A percentile compares a stretch with the other conserved stretches of the same genome.
Evolutionary conservation across 1,140 invertebrate species (phyloP).

Genomic region (Bombus soroeensis): DNA sequence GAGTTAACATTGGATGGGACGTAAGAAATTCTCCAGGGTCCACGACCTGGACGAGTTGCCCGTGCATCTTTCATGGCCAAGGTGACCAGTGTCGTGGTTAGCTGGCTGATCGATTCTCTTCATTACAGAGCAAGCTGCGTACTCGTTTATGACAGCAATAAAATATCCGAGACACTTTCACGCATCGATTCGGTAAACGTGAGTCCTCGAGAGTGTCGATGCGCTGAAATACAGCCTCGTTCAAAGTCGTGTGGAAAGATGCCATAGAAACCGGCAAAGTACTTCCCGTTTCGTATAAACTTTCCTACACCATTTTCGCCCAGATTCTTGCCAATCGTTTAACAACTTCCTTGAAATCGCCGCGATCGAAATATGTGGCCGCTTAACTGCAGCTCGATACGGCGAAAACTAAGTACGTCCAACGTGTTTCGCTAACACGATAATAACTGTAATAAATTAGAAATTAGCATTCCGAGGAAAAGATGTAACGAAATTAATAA

Average conservation of each 20-base stretch:
- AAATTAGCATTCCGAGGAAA: neutral
- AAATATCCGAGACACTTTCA: constrained; percentile 67
- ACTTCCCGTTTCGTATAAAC: constrained; percentile 57
- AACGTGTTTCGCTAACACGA: neutral
- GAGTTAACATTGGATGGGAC: neutral
- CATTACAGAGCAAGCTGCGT: neutral
- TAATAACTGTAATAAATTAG: constrained; percentile 12
- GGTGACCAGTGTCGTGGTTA: constrained; percentile 48
- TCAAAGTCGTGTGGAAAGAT: constrained; percentile 12
- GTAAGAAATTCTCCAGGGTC: constrained; percentile 38
- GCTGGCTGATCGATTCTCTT: constrained; percentile 27
- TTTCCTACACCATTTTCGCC: constrained; percentile 31
- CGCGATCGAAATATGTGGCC: neutral
- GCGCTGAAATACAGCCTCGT: neutral
- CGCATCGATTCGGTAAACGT: constrained; percentile 22
- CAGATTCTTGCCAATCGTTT: constrained; percentile 40
- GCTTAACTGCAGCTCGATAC: neutral
- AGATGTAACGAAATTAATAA: neutral
- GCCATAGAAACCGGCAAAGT: neutral
- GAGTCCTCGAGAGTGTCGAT: constrained; percentile 15
- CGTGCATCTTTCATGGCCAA: constrained; percentile 58
- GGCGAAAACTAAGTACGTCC: neutral
- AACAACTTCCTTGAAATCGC: constrained; percentile 59
- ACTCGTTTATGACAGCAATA: constrained; percentile 13
- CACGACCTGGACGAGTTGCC: constrained; percentile 24